phyloP scores from a whole-genome alignment of 2,113 vertebrate species.

The Poecile atricapillus region DNA sequence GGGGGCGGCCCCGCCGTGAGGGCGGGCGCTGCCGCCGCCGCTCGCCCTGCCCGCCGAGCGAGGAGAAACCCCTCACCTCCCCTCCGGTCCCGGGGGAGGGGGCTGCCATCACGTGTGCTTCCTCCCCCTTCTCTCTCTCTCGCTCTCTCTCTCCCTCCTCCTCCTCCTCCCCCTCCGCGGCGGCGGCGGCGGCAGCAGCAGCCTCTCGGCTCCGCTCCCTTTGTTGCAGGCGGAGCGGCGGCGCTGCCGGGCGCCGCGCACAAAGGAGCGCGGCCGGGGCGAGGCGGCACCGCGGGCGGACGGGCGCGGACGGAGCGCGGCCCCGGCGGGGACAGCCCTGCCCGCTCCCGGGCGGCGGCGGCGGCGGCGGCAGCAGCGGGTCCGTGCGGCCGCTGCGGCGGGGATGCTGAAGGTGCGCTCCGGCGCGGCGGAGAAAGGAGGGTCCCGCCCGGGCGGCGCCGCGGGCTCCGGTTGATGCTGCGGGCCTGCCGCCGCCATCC shows the following conservation, averaged over 20 bases:
- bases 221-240: conserved; percentile 56
- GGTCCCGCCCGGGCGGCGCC: conserved; percentile 14
- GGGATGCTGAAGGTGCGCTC: conserved; percentile 12
- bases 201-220: conserved; percentile 14
- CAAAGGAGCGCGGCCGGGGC: conserved; percentile 35
- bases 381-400: not conserved
- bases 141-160: not conserved
- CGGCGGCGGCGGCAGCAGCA: not conserved
- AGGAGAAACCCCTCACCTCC: not conserved
- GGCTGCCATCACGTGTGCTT: conserved; percentile 57
- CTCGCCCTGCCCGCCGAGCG: not conserved
- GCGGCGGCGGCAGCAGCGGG: no score
- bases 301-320: not conserved
- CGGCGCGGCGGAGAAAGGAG: conserved; percentile 2
- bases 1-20: not conserved
- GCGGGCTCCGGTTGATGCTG: conserved; percentile 27
- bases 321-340: not conserved
- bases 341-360: no score
- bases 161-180: not conserved
- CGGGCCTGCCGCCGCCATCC: conserved; percentile 34
- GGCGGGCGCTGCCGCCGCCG: not conserved
- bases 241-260: conserved; percentile 31
- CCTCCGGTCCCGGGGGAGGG: conserved; percentile 19
- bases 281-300: not conserved
- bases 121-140: not conserved